Evolutionary conservation across 2,888 invertebrate species (phyloP).

Genomic region (Arenicola marina): DNA sequence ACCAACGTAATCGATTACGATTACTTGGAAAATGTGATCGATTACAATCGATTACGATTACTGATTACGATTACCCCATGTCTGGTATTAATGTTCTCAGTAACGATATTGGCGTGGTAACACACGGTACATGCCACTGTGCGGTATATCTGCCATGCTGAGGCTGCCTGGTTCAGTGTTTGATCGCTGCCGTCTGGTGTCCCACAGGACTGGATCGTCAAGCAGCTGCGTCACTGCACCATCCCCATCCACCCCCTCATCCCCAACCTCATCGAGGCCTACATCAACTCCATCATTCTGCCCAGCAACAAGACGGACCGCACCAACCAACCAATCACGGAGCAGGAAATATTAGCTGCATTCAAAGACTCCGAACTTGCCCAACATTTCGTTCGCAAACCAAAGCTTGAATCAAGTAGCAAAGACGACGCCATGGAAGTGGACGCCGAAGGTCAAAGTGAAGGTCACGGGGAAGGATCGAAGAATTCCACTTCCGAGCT

Average conservation of each 20-base stretch:
- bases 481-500: conserved; percentile 78
- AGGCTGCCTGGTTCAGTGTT: too few relatives aligned
- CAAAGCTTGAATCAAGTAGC: conserved; percentile 2
- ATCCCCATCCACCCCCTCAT: conserved; percentile 92
- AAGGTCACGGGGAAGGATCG: conserved; percentile 1
- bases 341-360: conserved; percentile 77
- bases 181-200: too few relatives aligned
- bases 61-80: too few relatives aligned
- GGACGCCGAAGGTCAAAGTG: conserved; percentile 60
- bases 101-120: too few relatives aligned
- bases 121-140: too few relatives aligned
- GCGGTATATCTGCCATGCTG: too few relatives aligned
- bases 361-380: conserved; percentile 35
- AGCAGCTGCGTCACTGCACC: conserved; percentile 85
- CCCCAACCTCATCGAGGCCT: conserved; percentile 91
- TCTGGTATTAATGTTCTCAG: too few relatives aligned
- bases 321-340: conserved; percentile 88
- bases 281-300: conserved; percentile 84
- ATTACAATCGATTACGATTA: too few relatives aligned
- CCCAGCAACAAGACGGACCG: conserved; percentile 66
- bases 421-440: conserved; percentile 22
- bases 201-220: conserved; percentile 84
- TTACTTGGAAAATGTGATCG: too few relatives aligned
- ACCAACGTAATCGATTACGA: too few relatives aligned
- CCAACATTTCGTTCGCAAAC: conserved; percentile 3